phyloP scores from a whole-genome alignment of 1,140 invertebrate species.

The Meloidogyne exigua region DNA sequence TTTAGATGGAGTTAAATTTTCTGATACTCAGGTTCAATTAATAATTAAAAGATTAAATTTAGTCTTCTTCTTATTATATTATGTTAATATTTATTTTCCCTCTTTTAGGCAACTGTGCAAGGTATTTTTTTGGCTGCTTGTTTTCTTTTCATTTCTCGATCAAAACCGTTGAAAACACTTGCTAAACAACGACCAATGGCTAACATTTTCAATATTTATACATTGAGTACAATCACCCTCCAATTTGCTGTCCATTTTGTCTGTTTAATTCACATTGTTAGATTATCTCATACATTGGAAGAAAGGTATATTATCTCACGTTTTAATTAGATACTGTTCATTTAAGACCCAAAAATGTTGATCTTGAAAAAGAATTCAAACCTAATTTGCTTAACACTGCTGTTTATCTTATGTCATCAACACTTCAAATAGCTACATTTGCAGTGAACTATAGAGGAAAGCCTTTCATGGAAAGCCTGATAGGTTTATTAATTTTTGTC shows the following conservation, averaged over 20 bases:
- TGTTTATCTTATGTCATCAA: constrained; percentile 95
- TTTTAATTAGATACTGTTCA: constrained; percentile 23
- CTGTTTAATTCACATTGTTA: constrained; percentile 83
- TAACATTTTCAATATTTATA: constrained; percentile 98
- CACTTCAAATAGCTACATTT: constrained; percentile 94
- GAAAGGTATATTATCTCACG: constrained; percentile 53
- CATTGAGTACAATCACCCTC: constrained; percentile 85
- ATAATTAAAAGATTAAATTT: too few species aligned
- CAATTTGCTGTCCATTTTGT: constrained; percentile 94
- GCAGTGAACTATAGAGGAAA: constrained; percentile 97
- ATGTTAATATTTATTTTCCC: constrained; percentile 33
- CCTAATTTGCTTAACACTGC: constrained; percentile 93
- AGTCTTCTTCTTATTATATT: constrained; percentile 42
- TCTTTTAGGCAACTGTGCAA: constrained; percentile 20
- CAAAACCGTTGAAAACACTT: constrained; percentile 89
- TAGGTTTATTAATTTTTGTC: constrained; percentile 22
- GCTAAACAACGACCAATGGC: constrained; percentile 90
- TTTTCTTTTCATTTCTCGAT: constrained; percentile 95
- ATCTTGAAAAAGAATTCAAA: constrained; percentile 83
- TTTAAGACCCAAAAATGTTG: constrained; percentile 63
- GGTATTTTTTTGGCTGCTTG: constrained; percentile 88
- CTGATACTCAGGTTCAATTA: constrained; percentile 80
- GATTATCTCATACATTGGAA: constrained; percentile 54
- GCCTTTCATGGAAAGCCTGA: constrained; percentile 95
- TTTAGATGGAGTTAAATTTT: constrained; percentile 94